Evolutionary conservation across 2,113 vertebrate genomes (phyloP), one percentile per base, ranked within the genome.

Genomic region (Ardeotis arabs): DNA sequence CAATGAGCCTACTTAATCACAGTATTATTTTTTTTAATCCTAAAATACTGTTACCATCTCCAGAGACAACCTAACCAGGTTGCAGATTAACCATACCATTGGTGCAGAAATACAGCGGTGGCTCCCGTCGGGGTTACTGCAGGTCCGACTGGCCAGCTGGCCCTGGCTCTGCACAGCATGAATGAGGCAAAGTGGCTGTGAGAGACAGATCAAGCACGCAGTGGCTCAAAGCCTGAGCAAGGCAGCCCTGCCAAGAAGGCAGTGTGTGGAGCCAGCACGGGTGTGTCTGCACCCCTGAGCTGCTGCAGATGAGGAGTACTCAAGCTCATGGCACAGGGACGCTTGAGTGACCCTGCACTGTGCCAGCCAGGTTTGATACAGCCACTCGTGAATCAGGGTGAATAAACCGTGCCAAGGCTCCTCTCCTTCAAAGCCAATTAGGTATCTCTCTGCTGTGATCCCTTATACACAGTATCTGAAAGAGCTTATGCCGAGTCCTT

Each of bases 111-210:
- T 4, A 4, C 0, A 0, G 31, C 0, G 1, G n/a, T 8, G 53
- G 14, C 8, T 83, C 63, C 91, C 0, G 0, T 28, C 37, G 31
- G 63, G 50, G 59, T 35, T 31, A 41, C 33, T 1, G 0, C 22
- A 39, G 67, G 49, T 55, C 80, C 0, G 3, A 44, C 64, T 73
- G 63, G 72, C 69, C 0, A 0, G 17, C 2, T 4, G 9, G 66
- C n/a, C 79, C 76, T 24, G 52, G 64, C n/a, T 70, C 45, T 16
- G 10, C 2, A 0, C 80, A 64, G 55, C 60, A 9, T 0, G 5
- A 39, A 29, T 0, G 0, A 85, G 66, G 70, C 1, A 0, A 83
- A 39, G 68, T 39, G 27, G 18, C 33, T 2, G 39, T 0, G 0
- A 81, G 80, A 82, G 60, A 27, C 50, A 4, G 52, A 5, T 24